Base-by-base conservation (phyloP, 1,140 invertebrate genomes). In the Lamellibrachia luymesi region DNA sequence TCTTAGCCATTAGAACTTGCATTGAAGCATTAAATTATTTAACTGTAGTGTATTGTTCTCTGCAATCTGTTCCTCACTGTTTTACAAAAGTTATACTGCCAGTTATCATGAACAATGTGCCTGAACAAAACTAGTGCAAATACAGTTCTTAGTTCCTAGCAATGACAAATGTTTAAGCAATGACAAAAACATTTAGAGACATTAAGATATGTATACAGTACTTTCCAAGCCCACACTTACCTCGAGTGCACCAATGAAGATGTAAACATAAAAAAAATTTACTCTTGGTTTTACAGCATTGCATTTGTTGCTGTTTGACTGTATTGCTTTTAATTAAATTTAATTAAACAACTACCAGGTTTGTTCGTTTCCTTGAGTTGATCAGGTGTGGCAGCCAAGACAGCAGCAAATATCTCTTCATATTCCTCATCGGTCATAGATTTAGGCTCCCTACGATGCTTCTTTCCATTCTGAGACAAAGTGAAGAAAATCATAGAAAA, bases 391-490 rank as follows among this genome's bases (percentile, higher is more conserved):
- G 17, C 50, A 50, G 8, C 52, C 4, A 92, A 89, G 25, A 94
- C 94, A 93, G 94, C 94, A 49, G 94, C 91, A 93, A 95, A 95
- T 91, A 95, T 94, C 27, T 94, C 94, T 64, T 94, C 93, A 93
- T 94, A 95, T 92, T 95, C 95, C 92, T 94, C 93, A 94, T 95
- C 94, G 80, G 94, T 94, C 50, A 95, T 51, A 80, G 94, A 93
- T 90, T 93, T 94, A 4, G 64, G 64, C 17, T 80, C 64, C 25
- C 25, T 80, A 80, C 27, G 93, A 90, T 50, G 94, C 94, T 27
- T 93, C 50, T 93, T 93, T 91, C 90, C 50, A 91, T n/a, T 13
- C 50, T 50, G 17, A 17, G 50, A 50, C 49, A 91, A 91, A n/a
- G 38, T 25, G 13, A n/a, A 50, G 50, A 38, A 91, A 38, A 50